phyloP scores from a whole-genome alignment of 2,113 vertebrate species.

The Scolopax mira region DNA sequence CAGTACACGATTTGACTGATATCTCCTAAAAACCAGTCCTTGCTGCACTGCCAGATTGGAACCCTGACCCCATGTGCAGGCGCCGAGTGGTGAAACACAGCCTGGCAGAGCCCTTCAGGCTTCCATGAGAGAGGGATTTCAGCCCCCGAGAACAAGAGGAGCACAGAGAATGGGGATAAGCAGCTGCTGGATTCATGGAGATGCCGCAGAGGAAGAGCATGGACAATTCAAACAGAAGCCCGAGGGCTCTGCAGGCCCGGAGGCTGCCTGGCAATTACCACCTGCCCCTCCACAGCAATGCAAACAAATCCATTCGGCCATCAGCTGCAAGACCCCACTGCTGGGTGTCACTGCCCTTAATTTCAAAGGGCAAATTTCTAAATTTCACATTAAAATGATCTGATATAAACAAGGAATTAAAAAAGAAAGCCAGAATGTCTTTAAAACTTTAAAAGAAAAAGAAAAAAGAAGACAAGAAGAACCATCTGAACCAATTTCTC shows the following conservation, averaged over 20 bases:
- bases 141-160: fast-evolving
- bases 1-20: too few relatives aligned
- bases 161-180: not conserved
- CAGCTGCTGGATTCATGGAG: not conserved
- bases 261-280: not conserved
- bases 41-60: not conserved
- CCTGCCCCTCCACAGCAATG: not conserved
- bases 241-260: not conserved
- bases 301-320: not conserved
- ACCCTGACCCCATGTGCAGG: not conserved
- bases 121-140: not conserved
- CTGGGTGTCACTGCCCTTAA: fast-evolving
- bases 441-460: not conserved
- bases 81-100: not conserved
- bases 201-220: fast-evolving
- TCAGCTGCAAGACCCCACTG: fast-evolving
- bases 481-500: not conserved
- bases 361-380: too few relatives aligned
- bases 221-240: not conserved
- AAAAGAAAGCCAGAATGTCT: not conserved
- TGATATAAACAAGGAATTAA: not conserved
- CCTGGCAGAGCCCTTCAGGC: fast-evolving
- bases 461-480: not conserved
- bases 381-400: too few relatives aligned
- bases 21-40: not conserved